Evolutionary conservation across 2,113 vertebrate species (phyloP), one percentile per base, ranked within the genome.

Genomic region (Tenebrosternarchus preto): DNA sequence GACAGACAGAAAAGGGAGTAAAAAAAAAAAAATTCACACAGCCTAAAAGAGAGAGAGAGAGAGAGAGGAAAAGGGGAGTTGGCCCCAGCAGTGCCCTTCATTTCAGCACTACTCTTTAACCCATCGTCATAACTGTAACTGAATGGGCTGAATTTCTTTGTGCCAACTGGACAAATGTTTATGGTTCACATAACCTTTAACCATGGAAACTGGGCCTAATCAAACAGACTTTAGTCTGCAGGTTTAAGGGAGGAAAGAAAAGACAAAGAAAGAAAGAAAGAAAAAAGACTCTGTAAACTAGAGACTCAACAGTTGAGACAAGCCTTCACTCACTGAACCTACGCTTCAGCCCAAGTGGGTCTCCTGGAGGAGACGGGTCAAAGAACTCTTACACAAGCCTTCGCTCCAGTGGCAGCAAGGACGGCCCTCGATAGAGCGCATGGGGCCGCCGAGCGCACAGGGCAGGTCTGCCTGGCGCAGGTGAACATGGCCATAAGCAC

Each of bases 221-320:
- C 56, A 61, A 50, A 82, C 64, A 71, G 43, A 75, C 39, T 73
- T 50, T 36, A 57, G 60, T 72, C 70, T 63, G 61, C 50, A 61
- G 56, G 36, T 73, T 74, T 61, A 69, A 25, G 25, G 55, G 69
- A 8, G 60, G 50, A 68, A 67, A 46, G 11, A 59, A 20, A 19
- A 39, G 22, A 64, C 55, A 56, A 15, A 15, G 1, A 15, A 15
- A 50, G 11, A 7, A 15, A 50, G 15, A 55, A 64, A 53, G n/a
- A 76, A 43, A 16, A 75, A 33, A 31, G 39, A 74, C 8, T 53
- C 69, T 73, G 78, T 80, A 84, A 80, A 84, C 75, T 80, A 60
- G 33, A 73, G 59, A 83, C 67, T 43, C 29, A 27, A 59, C 56
- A 64, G 17, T n/a, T 78, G 50, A 19, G 50, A 67, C 39, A 31